Evolutionary conservation across 2,888 invertebrate genomes (phyloP).

Genomic region (Tetropium fuscum): DNA sequence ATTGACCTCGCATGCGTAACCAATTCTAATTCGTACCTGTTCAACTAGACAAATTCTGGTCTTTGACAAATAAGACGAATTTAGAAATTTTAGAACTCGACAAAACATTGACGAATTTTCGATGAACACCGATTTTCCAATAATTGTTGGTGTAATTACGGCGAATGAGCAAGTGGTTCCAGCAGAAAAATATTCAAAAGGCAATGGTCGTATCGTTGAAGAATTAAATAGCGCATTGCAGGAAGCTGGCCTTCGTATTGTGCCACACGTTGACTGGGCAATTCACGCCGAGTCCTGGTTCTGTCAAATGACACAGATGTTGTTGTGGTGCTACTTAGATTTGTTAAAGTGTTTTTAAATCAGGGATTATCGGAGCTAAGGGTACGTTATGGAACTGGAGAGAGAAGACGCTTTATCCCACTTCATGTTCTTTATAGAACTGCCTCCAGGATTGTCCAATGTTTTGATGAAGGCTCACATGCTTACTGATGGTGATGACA

Average conservation of each 20-base stretch:
- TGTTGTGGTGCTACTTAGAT: constrained; percentile 1
- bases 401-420: neutral
- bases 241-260: constrained; percentile 1
- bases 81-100: too few relatives aligned
- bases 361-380: constrained; percentile 1
- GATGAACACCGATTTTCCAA: constrained; percentile 1
- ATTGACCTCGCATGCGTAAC: neutral
- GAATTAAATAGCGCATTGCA: constrained; percentile 2
- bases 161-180: neutral
- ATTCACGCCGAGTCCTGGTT: neutral
- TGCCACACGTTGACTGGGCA: constrained; percentile 1
- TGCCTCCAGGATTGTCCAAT: neutral
- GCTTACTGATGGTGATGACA: neutral
- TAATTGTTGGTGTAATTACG: neutral
- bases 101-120: constrained; percentile 1
- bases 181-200: constrained; percentile 3
- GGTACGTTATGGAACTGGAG: neutral
- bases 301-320: constrained; percentile 3
- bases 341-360: constrained; percentile 3
- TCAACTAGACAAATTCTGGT: constrained; percentile 1
- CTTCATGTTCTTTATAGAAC: constrained; percentile 6
- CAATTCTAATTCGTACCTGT: neutral
- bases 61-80: constrained; percentile 3
- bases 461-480: neutral
- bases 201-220: neutral